Percentiles rank a stretch among this genome's conserved stretches.
phyloP scores from a whole-genome alignment of 1,140 invertebrate genomes.

The Brachionus calyciflorus region DNA sequence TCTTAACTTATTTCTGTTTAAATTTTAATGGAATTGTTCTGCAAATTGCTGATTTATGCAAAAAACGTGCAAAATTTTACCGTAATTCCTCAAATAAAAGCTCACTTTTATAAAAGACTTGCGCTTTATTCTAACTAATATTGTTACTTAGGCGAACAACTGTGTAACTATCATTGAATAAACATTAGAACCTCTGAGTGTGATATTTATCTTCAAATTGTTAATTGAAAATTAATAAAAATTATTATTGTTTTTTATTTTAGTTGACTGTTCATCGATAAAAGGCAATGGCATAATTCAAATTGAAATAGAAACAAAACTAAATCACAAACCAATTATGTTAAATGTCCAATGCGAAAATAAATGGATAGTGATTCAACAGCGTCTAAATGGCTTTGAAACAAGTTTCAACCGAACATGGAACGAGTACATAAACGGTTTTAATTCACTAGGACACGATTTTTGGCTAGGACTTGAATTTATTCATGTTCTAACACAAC shows the following conservation, averaged over 20 bases:
- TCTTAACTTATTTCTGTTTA: too few species aligned
- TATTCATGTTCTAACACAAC: constrained; percentile 1
- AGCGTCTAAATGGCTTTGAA: constrained; percentile 24
- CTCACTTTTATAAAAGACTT: too few species aligned
- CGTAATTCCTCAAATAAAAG: too few species aligned
- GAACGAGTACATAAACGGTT: constrained; percentile 30
- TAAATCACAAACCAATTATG: neutral
- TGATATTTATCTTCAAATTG: neutral
- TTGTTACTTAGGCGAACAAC: too few species aligned
- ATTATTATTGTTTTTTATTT: neutral
- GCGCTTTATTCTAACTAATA: too few species aligned
- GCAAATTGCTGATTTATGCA: too few species aligned
- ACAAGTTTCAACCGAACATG: constrained; percentile 17
- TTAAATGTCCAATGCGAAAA: neutral
- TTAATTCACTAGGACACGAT: neutral
- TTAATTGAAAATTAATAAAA: neutral
- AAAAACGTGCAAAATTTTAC: too few species aligned
- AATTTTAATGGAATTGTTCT: too few species aligned
- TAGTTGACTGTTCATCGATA: neutral
- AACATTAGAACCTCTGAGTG: too few species aligned
- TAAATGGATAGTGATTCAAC: constrained; percentile 44
- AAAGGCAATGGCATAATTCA: constrained; percentile 33
- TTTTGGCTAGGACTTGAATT: constrained; percentile 45
- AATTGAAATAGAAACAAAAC: neutral
- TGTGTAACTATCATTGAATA: too few species aligned